Conservation (phyloP, 2,113 vertebrate genomes). For the Poeciliopsis retropinna region DNA sequence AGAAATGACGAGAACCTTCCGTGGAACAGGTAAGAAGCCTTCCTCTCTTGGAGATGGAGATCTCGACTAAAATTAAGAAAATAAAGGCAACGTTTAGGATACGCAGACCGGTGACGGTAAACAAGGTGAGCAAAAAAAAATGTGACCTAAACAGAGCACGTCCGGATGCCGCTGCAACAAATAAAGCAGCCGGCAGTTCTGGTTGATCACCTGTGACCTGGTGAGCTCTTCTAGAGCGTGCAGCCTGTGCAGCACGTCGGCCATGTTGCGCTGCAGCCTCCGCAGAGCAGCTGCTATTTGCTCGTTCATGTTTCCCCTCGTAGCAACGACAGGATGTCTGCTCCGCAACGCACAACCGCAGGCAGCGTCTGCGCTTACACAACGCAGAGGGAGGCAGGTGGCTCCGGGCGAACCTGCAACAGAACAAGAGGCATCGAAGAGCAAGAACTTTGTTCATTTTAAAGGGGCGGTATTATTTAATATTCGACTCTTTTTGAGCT, state of each 20-base stretch:
- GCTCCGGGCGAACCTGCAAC: constrained; percentile 74
- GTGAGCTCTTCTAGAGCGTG: constrained; percentile 85
- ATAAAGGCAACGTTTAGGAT: neutral
- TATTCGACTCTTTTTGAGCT: no score
- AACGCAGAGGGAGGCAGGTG: constrained; percentile 61
- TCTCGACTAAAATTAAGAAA: constrained; percentile 52
- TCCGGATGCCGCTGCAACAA: neutral
- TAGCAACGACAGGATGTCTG: constrained; percentile 72
- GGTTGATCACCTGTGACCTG: constrained; percentile 80
- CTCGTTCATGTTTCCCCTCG: constrained; percentile 78
- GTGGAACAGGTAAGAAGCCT: constrained; percentile 16
- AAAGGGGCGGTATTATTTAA: no score
- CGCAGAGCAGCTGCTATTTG: constrained; percentile 87
- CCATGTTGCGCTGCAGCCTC: constrained; percentile 90
- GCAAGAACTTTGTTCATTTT: neutral
- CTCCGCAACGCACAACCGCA: constrained; percentile 52
- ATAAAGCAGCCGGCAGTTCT: neutral
- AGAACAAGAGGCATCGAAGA: neutral
- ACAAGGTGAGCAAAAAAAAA: neutral
- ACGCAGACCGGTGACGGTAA: no score
- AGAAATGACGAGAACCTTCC: constrained; percentile 43
- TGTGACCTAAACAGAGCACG: neutral
- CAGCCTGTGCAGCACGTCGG: constrained; percentile 86
- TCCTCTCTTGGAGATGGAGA: constrained; percentile 41
- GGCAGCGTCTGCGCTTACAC: constrained; percentile 68